Evolutionary conservation across 2,797 vertebrate genomes (phyloP), one percentile per base, ranked within the genome.

Genomic region (Peromyscus attwateri): DNA sequence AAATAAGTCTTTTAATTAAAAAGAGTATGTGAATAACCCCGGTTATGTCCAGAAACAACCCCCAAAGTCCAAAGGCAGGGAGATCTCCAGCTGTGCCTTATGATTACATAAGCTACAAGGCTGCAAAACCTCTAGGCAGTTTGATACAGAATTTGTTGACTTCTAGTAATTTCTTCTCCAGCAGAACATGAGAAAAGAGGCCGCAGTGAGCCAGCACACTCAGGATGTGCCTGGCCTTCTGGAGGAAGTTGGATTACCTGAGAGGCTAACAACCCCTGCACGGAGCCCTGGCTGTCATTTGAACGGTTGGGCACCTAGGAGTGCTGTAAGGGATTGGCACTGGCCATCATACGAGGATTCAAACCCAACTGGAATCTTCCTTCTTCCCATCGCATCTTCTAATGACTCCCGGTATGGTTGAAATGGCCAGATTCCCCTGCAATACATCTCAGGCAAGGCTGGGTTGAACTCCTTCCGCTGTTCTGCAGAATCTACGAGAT

Each of bases 341-440:
- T 34, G 43, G 52, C 2, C 37, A 70, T 90, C 37, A 8, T 0
- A 1, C 0, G 11, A 37, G 71, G 27, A 0, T 10, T 23, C 13
- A 3, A 3, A 37, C 46, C 55, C 21, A 34, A 29, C 0, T 6
- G 71, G 68, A 10, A 14, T 10, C 89, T 2, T 83, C 92, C 27
- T 68, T 37, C 23, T 31, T 34, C 70, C 6, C 0, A 0, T 64
- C 1, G 29, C 19, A 6, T 0, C 19, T n/a, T 52, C 98, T 99
- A 99, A 25, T 83, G 97, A 46, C 87, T 76, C 98, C 98, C 93
- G 71, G 99, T 98, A 87, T 99, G 99, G 92, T 68, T 99, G 97
- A 99, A 99, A 97, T 99, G 99, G 4, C 99, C 99, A 92, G 99
- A 99, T 91, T 99, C 99, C 83, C 99, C 99, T 1, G 99, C 99